Evolutionary conservation across 2,888 invertebrate species (phyloP), one percentile per base, ranked within the genome.

Genomic region (Petrolisthes manimaculis): DNA sequence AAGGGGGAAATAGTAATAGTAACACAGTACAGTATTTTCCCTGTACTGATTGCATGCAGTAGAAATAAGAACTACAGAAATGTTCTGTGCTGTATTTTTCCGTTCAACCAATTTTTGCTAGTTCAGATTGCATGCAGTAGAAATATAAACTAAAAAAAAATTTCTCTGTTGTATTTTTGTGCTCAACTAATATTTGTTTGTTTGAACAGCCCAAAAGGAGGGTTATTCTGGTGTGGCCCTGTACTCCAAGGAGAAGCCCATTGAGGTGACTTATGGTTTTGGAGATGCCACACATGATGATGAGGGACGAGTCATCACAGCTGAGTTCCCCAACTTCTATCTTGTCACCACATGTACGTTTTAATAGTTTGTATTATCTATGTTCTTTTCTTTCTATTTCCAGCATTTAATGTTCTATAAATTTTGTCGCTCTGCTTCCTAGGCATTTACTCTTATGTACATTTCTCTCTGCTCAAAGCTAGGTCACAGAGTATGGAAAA

Each of bases 201-300:
- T 75, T 94, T 24, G 81, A 86, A 9, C 90, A 89, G 91, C 90
- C 4, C 75, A 91, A 91, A 92, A 93, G 77, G 93, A 96, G 86
- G 99, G 99, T 0, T 98, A 99, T 93, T 97, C 98, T 4, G 99
- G 99, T 9, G 97, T 99, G 21, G 98, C 96, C 14, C 94, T 99
- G 56, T 96, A 97, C 92, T 95, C 96, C 0, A 97, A 97, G 92
- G 94, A 95, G 87, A 95, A 97, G 93, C 98, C 99, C 0, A 94
- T 97, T 81, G 94, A 95, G 91, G 96, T 99, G 0, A 95, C 95
- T 75, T 96, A 96, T 92, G 99, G 98, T 0, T 94, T 99, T 87
- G 95, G 96, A 86, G 94, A 95, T 92, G 93, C 95, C 71, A 95
- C 95, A 56, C 94, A 95, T 85, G 97, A 97, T 93, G 92, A 92